Evolutionary conservation across 2,113 vertebrate genomes (phyloP), one percentile per base, ranked within the genome.

Genomic region (Saimiri boliviensis): DNA sequence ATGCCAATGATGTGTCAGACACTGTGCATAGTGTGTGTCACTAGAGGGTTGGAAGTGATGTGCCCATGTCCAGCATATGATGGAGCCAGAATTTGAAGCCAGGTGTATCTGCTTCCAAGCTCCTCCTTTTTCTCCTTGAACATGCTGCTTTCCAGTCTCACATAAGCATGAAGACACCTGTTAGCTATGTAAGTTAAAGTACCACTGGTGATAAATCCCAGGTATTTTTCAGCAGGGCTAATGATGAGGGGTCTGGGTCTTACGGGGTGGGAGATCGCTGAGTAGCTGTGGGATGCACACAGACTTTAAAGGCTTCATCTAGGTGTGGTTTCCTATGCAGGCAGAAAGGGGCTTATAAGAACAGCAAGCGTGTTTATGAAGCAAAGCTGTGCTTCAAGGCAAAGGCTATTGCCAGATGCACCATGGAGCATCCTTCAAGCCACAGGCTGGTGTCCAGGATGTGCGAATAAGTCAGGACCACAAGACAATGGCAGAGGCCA

Each of bases 131-230:
- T 89, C 54, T 76, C 60, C 63, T 32, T 91, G 54, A 80, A 30
- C 0, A 0, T 2, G 19, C 56, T 49, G 30, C 20, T 32, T 68
- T 63, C 21, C n/a, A 0, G 49, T 23, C 60, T 88, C 56, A 10
- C 2, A 7, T 45, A 47, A 73, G 40, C 45, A 32, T n/a, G 21
- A 27, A 56, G 63, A 27, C 88, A 25, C 30, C 35, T 20, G n/a
- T 49, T 86, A 52, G 23, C 1, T 49, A 42, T 8, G 79, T 6
- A 30, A 60, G 30, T 21, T 40, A 77, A 68, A 47, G 21, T 25
- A n/a, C 70, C 70, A 17, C 2, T 0, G 56, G 16, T 9, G 14
- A 30, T 12, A n/a, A 47, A 45, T 20, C 82, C 30, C 8, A 13
- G 3, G 20, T 12, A 1, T 45, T 9, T 52, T 8, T 66, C n/a